phyloP scores from a whole-genome alignment of 2,888 invertebrate genomes.

The Meloe dianella region DNA sequence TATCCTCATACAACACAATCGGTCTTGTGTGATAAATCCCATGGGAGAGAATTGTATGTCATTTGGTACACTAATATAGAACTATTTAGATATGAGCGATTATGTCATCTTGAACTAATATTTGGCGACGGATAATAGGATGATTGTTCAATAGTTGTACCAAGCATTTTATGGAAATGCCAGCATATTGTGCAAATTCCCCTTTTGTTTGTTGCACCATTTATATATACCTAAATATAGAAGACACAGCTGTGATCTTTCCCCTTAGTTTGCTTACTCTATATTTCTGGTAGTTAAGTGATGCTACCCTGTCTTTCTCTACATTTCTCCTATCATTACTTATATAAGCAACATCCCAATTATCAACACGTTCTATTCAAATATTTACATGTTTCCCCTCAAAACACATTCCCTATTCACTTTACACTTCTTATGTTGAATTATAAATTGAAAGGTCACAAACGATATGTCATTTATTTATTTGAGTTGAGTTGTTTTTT shows the following conservation, averaged over 20 bases:
- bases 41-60: background rate
- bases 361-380: background rate
- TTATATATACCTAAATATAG: constrained; percentile 29
- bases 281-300: constrained; percentile 36
- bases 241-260: constrained; percentile 43
- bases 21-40: background rate
- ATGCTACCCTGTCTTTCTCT: constrained; percentile 3
- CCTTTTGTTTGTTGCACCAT: background rate
- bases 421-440: background rate
- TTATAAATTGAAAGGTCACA: background rate
- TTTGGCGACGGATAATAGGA: background rate
- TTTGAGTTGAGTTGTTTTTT: background rate
- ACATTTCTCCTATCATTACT: background rate
- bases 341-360: background rate
- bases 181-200: background rate
- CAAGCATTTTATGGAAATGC: background rate
- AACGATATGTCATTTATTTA: background rate
- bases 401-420: background rate
- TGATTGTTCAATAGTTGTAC: background rate
- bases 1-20: background rate
- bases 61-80: background rate
- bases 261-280: constrained; percentile 41
- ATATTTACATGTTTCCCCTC: background rate
- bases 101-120: background rate
- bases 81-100: background rate